Conservation (phyloP, 2,797 vertebrate genomes). For the Cossypha dichroa region DNA sequence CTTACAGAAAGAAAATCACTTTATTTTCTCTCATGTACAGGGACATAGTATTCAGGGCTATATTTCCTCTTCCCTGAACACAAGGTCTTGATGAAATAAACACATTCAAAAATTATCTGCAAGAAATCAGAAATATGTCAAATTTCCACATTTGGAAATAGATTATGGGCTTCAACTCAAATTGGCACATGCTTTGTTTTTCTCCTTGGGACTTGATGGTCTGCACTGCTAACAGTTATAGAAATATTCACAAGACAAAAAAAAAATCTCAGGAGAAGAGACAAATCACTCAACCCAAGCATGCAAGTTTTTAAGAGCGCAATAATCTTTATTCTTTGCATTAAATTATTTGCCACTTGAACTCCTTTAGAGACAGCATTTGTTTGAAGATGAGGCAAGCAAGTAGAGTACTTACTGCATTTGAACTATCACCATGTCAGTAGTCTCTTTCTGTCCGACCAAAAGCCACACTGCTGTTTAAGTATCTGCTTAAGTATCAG, state of each 20-base stretch:
- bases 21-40: background rate
- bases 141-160: slow-evolving; percentile 49
- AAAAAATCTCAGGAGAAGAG: background rate
- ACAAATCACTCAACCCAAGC: background rate
- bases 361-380: background rate
- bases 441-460: background rate
- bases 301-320: background rate
- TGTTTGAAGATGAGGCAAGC: background rate
- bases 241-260: slow-evolving; percentile 33
- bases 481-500: background rate
- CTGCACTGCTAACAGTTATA: slow-evolving; percentile 6
- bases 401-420: background rate
- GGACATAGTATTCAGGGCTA: background rate
- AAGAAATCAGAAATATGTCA: slow-evolving; percentile 51
- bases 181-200: slow-evolving; percentile 59
- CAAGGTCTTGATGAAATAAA: slow-evolving; percentile 28
- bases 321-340: background rate
- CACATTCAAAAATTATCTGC: slow-evolving; percentile 22
- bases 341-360: background rate
- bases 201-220: background rate
- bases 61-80: background rate
- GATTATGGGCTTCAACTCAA: slow-evolving; percentile 45
- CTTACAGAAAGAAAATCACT: background rate
- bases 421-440: background rate
- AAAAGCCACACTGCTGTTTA: background rate